phyloP scores from a whole-genome alignment of 1,140 invertebrate genomes.

The Drosophila sproati region DNA sequence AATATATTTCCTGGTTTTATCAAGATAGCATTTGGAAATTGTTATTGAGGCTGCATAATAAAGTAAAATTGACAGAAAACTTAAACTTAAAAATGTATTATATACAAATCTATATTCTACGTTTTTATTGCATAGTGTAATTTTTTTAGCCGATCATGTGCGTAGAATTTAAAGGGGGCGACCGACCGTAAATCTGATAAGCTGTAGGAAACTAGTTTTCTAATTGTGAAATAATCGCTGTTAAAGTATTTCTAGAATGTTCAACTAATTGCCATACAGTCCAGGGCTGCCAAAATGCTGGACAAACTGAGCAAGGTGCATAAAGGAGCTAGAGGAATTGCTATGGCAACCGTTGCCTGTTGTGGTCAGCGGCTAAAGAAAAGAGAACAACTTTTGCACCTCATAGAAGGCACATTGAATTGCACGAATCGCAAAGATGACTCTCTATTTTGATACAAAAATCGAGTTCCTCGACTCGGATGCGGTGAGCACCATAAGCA shows the following conservation, averaged over 20 bases:
- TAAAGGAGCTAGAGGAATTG: background rate
- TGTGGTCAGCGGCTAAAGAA: slow-evolving; percentile 25
- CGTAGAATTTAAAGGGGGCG: slow-evolving; percentile 28
- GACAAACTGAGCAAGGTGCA: background rate
- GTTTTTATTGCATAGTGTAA: slow-evolving; percentile 24
- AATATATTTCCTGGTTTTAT: background rate
- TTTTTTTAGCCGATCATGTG: slow-evolving; percentile 27
- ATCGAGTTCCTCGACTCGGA: slow-evolving; percentile 89
- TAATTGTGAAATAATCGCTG: slow-evolving; percentile 5
- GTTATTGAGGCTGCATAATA: background rate
- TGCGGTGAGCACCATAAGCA: slow-evolving; percentile 90
- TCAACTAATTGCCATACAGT: background rate
- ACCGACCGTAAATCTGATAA: slow-evolving; percentile 22
- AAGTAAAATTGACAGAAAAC: no score
- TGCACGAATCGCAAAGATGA: slow-evolving; percentile 86
- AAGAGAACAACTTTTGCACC: background rate
- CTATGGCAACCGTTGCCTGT: slow-evolving; percentile 62
- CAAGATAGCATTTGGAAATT: background rate
- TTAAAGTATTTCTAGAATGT: slow-evolving; percentile 6
- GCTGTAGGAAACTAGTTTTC: slow-evolving; percentile 17
- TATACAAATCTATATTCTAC: background rate
- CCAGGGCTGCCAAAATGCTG: slow-evolving; percentile 11
- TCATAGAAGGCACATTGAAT: slow-evolving; percentile 2
- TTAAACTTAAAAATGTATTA: no score
- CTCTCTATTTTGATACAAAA: slow-evolving; percentile 91